phyloP scores from a whole-genome alignment of 2,888 invertebrate genomes.

The Ophion ventricosus region DNA sequence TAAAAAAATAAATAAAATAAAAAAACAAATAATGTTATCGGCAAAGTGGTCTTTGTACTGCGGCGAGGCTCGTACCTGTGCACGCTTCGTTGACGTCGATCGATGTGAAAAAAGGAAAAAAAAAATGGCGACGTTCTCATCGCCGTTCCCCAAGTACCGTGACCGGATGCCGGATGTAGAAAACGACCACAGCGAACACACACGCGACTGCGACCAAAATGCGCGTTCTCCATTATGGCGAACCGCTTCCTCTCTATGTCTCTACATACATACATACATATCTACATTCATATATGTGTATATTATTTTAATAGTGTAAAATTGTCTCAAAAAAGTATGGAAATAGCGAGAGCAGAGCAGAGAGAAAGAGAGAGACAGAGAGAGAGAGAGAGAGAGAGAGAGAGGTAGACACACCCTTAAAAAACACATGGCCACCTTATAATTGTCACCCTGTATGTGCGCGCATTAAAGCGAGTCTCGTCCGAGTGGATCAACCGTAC shows the following conservation, averaged over 20 bases:
- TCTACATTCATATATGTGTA: too few relatives aligned
- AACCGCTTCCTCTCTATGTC: constrained; percentile 23
- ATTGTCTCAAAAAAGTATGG: too few relatives aligned
- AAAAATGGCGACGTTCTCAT: constrained; percentile 65
- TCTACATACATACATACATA: background rate
- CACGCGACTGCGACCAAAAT: constrained; percentile 70
- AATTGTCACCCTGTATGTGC: background rate
- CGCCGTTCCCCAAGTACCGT: constrained; percentile 56
- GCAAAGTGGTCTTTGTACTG: background rate
- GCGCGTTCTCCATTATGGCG: constrained; percentile 48
- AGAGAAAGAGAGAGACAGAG: too few relatives aligned
- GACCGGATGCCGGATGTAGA: constrained; percentile 77
- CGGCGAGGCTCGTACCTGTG: background rate
- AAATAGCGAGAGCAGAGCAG: too few relatives aligned
- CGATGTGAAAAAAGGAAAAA: constrained; percentile 42
- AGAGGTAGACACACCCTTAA: background rate
- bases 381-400: too few relatives aligned
- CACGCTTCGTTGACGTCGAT: constrained; percentile 74
- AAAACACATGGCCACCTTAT: background rate
- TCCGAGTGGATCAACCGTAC: constrained; percentile 11
- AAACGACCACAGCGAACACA: constrained; percentile 29
- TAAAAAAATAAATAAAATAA: background rate
- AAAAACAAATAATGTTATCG: background rate
- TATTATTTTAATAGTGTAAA: too few relatives aligned
- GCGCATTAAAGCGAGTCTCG: constrained; percentile 21